Evolutionary conservation across 2,113 vertebrate species (phyloP).

Genomic region (Lagopus muta): DNA sequence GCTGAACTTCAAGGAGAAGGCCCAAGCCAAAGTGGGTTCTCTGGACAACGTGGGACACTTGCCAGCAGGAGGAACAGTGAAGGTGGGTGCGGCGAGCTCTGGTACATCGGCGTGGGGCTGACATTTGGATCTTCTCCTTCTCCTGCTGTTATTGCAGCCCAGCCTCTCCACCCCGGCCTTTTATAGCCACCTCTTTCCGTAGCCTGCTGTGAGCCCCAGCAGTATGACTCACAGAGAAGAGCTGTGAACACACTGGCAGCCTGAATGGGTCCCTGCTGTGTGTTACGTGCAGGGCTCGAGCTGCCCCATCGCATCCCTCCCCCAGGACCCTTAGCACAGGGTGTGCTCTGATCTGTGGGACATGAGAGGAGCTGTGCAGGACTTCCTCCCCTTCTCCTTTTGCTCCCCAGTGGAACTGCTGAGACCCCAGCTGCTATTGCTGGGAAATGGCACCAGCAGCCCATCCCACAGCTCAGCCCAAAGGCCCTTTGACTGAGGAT

Average conservation of each 20-base stretch:
- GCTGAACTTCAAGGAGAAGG: slow-evolving; percentile 90
- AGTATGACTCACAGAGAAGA: no score
- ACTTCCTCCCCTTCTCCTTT: background rate
- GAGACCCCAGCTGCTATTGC: background rate
- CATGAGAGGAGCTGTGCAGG: background rate
- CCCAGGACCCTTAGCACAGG: accelerated
- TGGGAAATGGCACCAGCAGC: background rate
- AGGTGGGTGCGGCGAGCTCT: slow-evolving; percentile 76
- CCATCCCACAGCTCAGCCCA: background rate
- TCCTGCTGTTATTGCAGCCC: background rate
- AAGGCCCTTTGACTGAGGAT: background rate
- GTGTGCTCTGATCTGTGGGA: accelerated
- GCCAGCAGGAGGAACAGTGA: slow-evolving; percentile 81
- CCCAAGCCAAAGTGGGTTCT: slow-evolving; percentile 89
- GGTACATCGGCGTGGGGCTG: background rate
- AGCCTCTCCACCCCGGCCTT: background rate
- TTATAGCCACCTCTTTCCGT: accelerated
- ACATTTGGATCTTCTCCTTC: background rate
- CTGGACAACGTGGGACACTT: slow-evolving; percentile 87
- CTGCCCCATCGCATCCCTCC: background rate
- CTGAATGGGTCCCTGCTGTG: background rate
- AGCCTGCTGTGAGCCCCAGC: background rate
- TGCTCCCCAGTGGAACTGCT: background rate
- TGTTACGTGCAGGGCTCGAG: accelerated
- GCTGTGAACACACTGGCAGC: no score